Evolutionary conservation across 2,113 vertebrate genomes (phyloP).

Genomic region (Megaleporinus macrocephalus): DNA sequence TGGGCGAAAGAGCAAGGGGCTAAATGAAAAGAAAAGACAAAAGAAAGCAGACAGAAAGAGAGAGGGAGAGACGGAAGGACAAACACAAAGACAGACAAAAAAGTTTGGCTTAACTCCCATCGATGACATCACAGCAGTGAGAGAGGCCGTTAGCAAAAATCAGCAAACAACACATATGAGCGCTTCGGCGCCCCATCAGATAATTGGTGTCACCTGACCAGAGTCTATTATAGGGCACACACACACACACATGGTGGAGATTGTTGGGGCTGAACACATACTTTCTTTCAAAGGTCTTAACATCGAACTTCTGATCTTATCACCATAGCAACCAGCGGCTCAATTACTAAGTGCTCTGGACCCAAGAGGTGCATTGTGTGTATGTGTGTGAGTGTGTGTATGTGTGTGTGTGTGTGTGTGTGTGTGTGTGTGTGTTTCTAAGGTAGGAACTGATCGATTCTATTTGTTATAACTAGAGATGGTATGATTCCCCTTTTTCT

Average conservation of each 20-base stretch:
- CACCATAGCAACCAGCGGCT: constrained; percentile 46
- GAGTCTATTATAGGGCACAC: constrained; percentile 9
- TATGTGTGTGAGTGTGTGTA: constrained; percentile 9
- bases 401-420: background rate
- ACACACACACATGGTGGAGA: background rate
- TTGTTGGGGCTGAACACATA: constrained; percentile 6
- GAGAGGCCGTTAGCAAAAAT: background rate
- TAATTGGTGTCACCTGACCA: constrained; percentile 36
- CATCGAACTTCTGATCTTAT: constrained; percentile 43
- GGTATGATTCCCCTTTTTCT: too few species aligned
- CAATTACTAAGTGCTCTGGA: constrained; percentile 28
- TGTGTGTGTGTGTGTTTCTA: constrained; percentile 36
- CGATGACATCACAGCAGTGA: constrained; percentile 43
- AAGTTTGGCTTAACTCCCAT: constrained; percentile 26
- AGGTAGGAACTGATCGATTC: too few species aligned
- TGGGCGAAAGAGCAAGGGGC: background rate
- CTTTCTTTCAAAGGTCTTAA: constrained; percentile 36
- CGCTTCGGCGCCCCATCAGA: background rate
- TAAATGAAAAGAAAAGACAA: constrained; percentile 1
- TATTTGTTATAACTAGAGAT: too few species aligned
- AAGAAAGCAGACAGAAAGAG: background rate
- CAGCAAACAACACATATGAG: background rate
- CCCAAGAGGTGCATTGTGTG: background rate
- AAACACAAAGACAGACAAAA: constrained; percentile 34
- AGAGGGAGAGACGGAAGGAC: background rate